phyloP scores from a whole-genome alignment of 2,797 vertebrate genomes.

The Sarcophilus harrisii region DNA sequence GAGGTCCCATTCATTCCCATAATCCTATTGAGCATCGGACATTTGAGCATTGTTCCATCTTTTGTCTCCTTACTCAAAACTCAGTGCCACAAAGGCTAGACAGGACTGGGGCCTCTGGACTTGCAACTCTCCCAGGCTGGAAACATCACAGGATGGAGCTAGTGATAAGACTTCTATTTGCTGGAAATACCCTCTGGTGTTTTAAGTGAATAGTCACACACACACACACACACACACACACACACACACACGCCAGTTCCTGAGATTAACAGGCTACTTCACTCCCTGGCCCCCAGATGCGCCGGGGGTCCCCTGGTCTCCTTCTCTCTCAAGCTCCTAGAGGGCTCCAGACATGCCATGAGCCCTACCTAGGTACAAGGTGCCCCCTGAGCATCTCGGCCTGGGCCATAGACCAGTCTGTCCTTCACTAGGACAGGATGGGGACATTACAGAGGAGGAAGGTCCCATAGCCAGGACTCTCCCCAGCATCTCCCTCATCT shows the following conservation, averaged over 20 bases:
- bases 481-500: slow-evolving; percentile 25
- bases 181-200: neutral
- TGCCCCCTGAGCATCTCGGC: neutral
- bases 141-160: neutral
- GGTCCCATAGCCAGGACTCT: neutral
- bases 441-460: neutral
- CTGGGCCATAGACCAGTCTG: neutral
- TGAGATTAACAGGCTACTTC: neutral
- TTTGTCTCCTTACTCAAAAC: neutral
- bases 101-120: neutral
- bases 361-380: neutral
- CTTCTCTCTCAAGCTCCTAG: neutral
- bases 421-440: neutral
- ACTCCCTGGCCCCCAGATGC: neutral
- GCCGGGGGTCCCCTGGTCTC: neutral
- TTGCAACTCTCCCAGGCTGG: neutral
- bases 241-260: neutral
- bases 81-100: neutral
- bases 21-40: neutral
- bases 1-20: neutral
- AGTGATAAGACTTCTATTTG: neutral
- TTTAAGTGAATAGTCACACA: neutral
- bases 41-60: neutral
- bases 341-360: neutral
- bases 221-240: no score